Percentiles rank a stretch among this genome's conserved stretches.
Conservation (phyloP, 2,113 vertebrate genomes). For the Syrrhaptes paradoxus region DNA sequence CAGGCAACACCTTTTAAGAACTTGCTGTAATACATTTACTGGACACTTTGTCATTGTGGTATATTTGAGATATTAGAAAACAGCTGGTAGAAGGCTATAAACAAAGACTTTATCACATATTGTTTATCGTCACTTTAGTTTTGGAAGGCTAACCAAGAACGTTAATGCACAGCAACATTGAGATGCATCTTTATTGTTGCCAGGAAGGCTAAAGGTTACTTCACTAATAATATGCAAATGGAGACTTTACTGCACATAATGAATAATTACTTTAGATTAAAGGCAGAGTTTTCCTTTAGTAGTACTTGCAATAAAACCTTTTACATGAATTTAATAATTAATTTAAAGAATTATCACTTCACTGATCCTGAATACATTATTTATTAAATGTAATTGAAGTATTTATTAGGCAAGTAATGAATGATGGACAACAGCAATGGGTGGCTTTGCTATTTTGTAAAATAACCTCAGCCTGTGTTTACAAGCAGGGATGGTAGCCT, state of each 20-base stretch:
- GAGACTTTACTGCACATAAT: constrained; percentile 73
- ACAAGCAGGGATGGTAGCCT: constrained; percentile 39
- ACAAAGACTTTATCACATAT: constrained; percentile 69
- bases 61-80: constrained; percentile 75
- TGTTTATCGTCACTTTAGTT: constrained; percentile 71
- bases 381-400: constrained; percentile 84
- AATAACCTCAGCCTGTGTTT: constrained; percentile 61
- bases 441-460: constrained; percentile 61
- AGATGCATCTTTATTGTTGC: constrained; percentile 63
- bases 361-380: constrained; percentile 76
- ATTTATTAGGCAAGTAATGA: constrained; percentile 80
- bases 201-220: constrained; percentile 75
- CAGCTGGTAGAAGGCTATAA: constrained; percentile 77
- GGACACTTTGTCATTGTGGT: constrained; percentile 78
- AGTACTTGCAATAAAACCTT: constrained; percentile 73
- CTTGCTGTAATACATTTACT: constrained; percentile 73
- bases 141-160: constrained; percentile 59
- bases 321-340: constrained; percentile 80
- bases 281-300: constrained; percentile 75
- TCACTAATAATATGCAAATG: constrained; percentile 80
- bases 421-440: constrained; percentile 68
- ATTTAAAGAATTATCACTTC: constrained; percentile 80
- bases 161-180: constrained; percentile 35
- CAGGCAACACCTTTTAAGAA: constrained; percentile 74
- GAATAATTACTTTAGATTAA: constrained; percentile 78